Base-by-base conservation (phyloP, 2,888 invertebrate species). In the Sinhomidia bicolor region DNA sequence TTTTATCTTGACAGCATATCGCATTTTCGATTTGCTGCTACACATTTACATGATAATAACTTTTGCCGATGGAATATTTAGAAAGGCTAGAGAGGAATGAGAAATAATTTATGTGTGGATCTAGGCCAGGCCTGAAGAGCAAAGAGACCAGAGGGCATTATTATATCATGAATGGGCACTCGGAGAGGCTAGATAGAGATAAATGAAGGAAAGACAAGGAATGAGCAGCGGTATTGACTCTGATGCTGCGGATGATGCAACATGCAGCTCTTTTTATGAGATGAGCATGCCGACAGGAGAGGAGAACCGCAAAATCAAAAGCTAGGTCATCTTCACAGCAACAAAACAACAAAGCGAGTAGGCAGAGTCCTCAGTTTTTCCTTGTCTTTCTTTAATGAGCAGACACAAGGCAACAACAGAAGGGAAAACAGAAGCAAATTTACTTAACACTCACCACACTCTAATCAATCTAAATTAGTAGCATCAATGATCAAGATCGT, bases 381-480 rank as follows among this genome's bases (percentile, higher is more conserved):
- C n/a, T n/a, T n/a, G n/a, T n/a, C n/a, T 41, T 23, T 78, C 32
- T 65, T 65, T 36, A 32, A 36, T 65, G 68, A 68, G 41, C 41
- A 29, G 9, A 3, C 14, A 51, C 57, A 23, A 17, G 7, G 17
- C 5, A 14, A 14, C 51, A 32, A 20, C 6, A 36, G 29, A 14
- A 32, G 41, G 3, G 41, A 20, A 68, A 68, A 68, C 68, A 68
- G 68, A 41, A 68, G 68, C 68, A 68, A 7, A 60, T 4, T 51
- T 51, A 68, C n/a, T 29, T 29, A 51, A 36, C 36, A 79, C 79
- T 79, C 57, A n/a, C 5, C 1, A n/a, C n/a, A n/a, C 83, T 54
- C 60, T 54, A 74, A 84, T 84, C 74, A 84, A 84, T 76, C 84
- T 76, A 84, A 84, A 84, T 84, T 84, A 84, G 54, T 54, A 76